phyloP scores from a whole-genome alignment of 2,113 vertebrate genomes.

The Cynopterus brachyotis region DNA sequence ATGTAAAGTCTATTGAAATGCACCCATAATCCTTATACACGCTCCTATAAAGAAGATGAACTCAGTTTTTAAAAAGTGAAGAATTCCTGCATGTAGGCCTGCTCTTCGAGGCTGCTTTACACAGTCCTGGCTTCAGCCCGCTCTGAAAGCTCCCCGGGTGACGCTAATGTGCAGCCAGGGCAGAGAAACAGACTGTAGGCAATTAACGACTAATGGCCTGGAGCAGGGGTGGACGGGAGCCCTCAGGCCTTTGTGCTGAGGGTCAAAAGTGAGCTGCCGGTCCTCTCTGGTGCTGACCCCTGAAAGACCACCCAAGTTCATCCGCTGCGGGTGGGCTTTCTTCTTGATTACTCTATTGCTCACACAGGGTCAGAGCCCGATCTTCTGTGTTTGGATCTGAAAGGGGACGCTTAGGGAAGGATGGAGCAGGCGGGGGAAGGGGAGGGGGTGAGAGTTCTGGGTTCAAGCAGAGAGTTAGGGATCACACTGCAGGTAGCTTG shows the following conservation, averaged over 20 bases:
- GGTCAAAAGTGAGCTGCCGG: not conserved
- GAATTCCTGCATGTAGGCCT: too few species aligned
- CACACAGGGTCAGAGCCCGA: too few species aligned
- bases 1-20: not conserved
- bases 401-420: not conserved
- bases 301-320: not conserved
- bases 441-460: accelerated
- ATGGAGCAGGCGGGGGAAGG: not conserved
- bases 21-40: not conserved
- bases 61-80: not conserved
- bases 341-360: not conserved
- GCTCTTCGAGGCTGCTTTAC: not conserved
- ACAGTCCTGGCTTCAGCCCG: not conserved
- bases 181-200: not conserved
- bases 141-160: not conserved
- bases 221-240: not conserved
- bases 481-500: not conserved
- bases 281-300: accelerated
- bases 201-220: not conserved
- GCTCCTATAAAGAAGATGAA: not conserved
- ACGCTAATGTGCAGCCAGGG: not conserved
- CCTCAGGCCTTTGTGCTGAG: accelerated
- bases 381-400: not conserved
- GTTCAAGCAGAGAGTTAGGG: not conserved
- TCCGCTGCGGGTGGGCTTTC: not conserved